These are phyloP conservation scores for Buphagus erythrorhynchus DNA, from an alignment of 2,797 vertebrate genomes.

Conservation along the genomic window DNA sequence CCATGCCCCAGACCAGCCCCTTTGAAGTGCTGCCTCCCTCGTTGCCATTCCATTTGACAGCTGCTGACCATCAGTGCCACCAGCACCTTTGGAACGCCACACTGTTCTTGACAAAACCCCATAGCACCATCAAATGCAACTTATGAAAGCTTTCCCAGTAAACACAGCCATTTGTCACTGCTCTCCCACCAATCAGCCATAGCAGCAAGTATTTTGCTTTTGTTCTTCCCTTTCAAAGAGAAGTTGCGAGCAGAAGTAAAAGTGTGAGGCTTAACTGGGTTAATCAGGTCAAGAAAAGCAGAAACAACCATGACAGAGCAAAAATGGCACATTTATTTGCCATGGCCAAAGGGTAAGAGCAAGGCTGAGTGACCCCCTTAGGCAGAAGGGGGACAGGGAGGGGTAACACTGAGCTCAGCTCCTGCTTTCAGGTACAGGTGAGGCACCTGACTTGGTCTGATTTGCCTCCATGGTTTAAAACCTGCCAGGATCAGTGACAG, in stretches of 20 bases:
- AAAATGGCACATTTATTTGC: background rate
- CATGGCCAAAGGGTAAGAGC: background rate
- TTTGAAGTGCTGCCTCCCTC: background rate
- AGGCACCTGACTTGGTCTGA: background rate
- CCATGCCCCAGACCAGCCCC: rapidly evolving
- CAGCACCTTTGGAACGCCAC: background rate
- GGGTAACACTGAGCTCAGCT: background rate
- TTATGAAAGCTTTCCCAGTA: background rate
- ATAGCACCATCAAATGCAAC: background rate
- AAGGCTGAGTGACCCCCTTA: background rate
- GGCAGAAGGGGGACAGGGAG: background rate
- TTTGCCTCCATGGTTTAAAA: background rate
- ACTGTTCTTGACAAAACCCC: background rate
- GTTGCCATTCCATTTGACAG: background rate
- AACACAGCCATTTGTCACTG: background rate
- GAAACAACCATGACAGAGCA: background rate
- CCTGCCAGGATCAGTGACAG: rapidly evolving
- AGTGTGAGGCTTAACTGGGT: background rate
- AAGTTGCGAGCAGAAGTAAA: background rate
- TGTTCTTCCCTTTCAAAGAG: background rate
- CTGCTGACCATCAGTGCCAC: background rate
- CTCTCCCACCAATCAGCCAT: background rate
- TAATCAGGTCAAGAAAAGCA: background rate
- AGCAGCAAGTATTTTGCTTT: background rate
- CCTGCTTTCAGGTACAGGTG: background rate